phyloP scores from a whole-genome alignment of 2,888 invertebrate species.

The Troilus luridus region DNA sequence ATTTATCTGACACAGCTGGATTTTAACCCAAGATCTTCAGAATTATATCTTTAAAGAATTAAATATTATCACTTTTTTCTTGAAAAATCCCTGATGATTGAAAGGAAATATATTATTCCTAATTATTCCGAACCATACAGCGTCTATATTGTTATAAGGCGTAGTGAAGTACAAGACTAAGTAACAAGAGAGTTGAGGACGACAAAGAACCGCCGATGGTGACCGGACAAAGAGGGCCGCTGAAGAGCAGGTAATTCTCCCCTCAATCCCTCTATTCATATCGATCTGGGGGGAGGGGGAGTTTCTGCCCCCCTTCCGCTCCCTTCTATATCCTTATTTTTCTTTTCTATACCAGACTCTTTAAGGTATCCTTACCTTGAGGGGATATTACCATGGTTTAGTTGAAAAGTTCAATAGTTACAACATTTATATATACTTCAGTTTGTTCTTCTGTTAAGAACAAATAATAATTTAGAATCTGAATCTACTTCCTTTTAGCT shows the following conservation, averaged over 20 bases:
- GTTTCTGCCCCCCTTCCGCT: background rate
- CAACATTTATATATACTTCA: background rate
- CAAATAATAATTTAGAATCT: no score
- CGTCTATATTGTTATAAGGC: background rate
- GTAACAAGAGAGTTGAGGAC: background rate
- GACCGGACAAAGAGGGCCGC: conserved; percentile 25
- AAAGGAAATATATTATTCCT: background rate
- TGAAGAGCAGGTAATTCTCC: conserved; percentile 50
- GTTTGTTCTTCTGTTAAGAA: no score
- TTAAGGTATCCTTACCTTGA: conserved; percentile 10
- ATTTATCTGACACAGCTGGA: no score
- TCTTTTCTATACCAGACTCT: background rate
- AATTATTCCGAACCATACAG: background rate
- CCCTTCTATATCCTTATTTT: conserved; percentile 33
- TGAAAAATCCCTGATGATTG: background rate
- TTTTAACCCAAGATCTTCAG: no score
- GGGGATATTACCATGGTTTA: background rate
- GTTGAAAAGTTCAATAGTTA: background rate
- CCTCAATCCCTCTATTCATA: conserved; percentile 47
- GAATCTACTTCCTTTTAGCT: no score
- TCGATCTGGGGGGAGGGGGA: conserved; percentile 22
- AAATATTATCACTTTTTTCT: no score
- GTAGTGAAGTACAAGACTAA: conserved; percentile 6
- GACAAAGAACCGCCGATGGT: conserved; percentile 3
- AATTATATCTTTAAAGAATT: no score